A percentile compares a stretch with the other conserved stretches of the same genome.
Evolutionary conservation across 1,140 invertebrate genomes (phyloP).

Genomic region (Varroa destructor): DNA sequence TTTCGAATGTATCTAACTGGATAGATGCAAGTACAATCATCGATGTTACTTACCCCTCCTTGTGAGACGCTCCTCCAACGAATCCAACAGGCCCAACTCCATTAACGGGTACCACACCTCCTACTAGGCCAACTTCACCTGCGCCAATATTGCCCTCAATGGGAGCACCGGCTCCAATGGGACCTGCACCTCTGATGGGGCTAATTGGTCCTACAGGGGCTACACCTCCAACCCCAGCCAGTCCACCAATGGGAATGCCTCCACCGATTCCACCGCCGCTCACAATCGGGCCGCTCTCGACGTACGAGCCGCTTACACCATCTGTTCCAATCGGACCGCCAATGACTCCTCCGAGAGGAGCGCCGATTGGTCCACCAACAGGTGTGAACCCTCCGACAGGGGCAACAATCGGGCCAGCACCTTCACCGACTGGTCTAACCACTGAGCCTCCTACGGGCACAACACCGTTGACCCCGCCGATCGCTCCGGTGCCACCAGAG

Average conservation of each 20-base stretch:
- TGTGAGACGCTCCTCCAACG: constrained; percentile 9
- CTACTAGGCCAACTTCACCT: background rate
- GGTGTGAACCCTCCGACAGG: background rate
- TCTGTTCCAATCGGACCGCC: background rate
- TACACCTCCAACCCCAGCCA: background rate
- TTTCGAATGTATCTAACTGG: background rate
- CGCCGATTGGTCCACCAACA: background rate
- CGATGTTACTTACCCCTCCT: constrained; percentile 7
- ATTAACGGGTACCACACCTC: background rate
- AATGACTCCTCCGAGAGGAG: background rate
- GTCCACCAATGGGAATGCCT: background rate
- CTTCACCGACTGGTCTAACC: background rate
- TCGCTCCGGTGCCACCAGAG: background rate
- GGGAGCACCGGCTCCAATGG: background rate
- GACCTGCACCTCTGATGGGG: background rate
- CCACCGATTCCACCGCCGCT: background rate
- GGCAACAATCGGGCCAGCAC: background rate
- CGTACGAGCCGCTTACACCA: background rate
- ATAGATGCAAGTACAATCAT: background rate
- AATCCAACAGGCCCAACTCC: constrained; percentile 11
- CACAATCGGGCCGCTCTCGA: background rate
- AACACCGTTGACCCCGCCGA: background rate
- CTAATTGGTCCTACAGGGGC: background rate
- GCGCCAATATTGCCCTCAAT: background rate
- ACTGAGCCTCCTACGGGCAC: background rate